A percentile compares a stretch with the other conserved stretches of the same genome.
phyloP scores from a whole-genome alignment of 2,797 vertebrate species.

The Phataginus tricuspis region DNA sequence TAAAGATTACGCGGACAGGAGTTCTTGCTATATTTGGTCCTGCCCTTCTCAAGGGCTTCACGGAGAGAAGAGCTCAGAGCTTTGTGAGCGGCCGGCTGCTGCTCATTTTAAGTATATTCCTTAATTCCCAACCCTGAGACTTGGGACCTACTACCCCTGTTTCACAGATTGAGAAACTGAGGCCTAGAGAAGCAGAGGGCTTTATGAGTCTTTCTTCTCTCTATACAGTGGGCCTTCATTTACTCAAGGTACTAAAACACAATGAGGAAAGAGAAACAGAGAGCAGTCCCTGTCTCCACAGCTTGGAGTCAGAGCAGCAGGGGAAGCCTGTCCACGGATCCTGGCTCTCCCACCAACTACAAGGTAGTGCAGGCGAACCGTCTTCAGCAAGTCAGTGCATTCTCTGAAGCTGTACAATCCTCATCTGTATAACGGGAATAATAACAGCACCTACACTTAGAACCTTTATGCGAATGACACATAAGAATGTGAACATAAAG shows the following conservation, averaged over 20 bases:
- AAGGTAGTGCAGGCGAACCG: background rate
- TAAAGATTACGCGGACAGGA: background rate
- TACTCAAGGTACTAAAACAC: background rate
- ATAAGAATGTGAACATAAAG: background rate
- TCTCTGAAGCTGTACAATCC: background rate
- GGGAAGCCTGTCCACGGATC: background rate
- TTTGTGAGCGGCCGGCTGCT: background rate
- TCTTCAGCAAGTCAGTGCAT: background rate
- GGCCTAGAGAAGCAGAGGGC: background rate
- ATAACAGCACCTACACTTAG: background rate
- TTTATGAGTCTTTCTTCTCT: background rate
- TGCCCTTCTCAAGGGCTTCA: background rate
- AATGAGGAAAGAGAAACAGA: background rate
- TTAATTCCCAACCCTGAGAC: background rate
- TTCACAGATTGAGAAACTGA: constrained; percentile 39
- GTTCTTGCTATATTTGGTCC: background rate
- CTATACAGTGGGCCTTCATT: background rate
- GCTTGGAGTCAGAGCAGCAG: background rate
- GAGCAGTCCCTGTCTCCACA: background rate
- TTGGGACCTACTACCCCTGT: background rate
- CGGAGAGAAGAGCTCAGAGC: constrained; percentile 28
- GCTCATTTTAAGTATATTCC: background rate
- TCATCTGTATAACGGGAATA: background rate
- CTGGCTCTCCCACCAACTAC: background rate
- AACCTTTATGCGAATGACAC: background rate